Evolutionary conservation across 2,888 invertebrate genomes (phyloP).

Genomic region (Malacosoma neustria): DNA sequence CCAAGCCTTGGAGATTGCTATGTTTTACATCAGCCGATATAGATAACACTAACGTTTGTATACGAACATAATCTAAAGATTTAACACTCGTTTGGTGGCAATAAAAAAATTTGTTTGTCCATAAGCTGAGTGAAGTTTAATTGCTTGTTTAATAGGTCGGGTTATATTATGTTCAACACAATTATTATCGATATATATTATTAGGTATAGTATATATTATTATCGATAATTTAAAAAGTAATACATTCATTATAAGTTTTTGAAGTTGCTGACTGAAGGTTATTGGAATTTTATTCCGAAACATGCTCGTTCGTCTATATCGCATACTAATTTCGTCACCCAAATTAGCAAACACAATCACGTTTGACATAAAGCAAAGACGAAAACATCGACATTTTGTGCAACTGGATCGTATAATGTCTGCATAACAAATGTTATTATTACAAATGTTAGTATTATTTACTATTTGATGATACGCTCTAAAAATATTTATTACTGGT

Average conservation of each 20-base stretch:
- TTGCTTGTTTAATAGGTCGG: constrained; percentile 1
- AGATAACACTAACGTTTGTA: constrained; percentile 41
- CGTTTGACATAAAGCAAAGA: constrained; percentile 12
- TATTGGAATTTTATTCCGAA: not conserved
- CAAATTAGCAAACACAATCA: constrained; percentile 12
- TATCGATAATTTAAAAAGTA: not conserved
- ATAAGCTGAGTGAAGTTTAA: constrained; percentile 9
- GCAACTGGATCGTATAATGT: constrained; percentile 4
- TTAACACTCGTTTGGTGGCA: constrained; percentile 8
- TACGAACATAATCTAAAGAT: constrained; percentile 23
- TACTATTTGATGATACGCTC: too few relatives aligned
- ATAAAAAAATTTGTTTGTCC: constrained; percentile 35
- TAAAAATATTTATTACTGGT: too few relatives aligned
- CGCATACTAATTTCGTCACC: constrained; percentile 8
- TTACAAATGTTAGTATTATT: too few relatives aligned
- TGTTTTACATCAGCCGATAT: constrained; percentile 51
- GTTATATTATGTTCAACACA: not conserved
- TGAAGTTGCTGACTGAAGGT: not conserved
- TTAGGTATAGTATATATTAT: too few relatives aligned
- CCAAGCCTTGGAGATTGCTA: constrained; percentile 33
- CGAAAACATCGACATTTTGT: constrained; percentile 10
- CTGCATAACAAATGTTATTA: constrained; percentile 3
- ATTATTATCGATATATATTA: not conserved
- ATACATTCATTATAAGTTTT: not conserved
- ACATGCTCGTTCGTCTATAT: not conserved